Evolutionary conservation across 2,888 invertebrate genomes (phyloP), one percentile per base, ranked within the genome.

Genomic region (Beris chalybata): DNA sequence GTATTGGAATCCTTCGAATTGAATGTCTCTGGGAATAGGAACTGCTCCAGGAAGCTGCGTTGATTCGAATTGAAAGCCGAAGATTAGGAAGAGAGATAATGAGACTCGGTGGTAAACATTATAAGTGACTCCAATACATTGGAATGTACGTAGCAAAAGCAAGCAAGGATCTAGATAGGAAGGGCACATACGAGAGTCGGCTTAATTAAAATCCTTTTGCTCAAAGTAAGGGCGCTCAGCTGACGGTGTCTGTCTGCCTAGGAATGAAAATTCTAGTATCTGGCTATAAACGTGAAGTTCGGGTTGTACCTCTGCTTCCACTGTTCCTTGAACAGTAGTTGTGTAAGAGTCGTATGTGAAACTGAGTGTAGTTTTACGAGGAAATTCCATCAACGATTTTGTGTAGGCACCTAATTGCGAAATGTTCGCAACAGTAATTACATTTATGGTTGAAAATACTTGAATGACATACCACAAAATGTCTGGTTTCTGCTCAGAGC

Each of bases 191-290:
- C 4, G 31, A 52, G 29, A 38, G 50, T 15, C 61, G 52, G 47
- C 61, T 61, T 61, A 61, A 61, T 61, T 61, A 61, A 61, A 61
- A 61, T 52, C 61, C 61, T 61, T 53, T 61, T 61, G 43, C 50
- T 6, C 22, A 2, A 4, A 38, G 52, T 38, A 52, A 52, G 50
- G 38, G 50, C 50, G 15, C 52, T 30, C 52, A 12, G 32, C 52
- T 43, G 50, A 4, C 43, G 22, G 15, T 48, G 9, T 38, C 5
- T 38, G 38, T 9, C 22, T 9, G 38, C 38, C 38, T 22, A 22
- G 22, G 22, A 22, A 22, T 22, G 22, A 22, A 22, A 22, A 22
- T 22, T 22, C 22, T 22, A 22, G 22, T 22, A 22, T 22, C 22
- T 22, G 22, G 22, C 1, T 1, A 22, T 22, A 22, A 22, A 22